phyloP scores from a whole-genome alignment of 2,888 invertebrate species.

The Drosophila setosimentum region DNA sequence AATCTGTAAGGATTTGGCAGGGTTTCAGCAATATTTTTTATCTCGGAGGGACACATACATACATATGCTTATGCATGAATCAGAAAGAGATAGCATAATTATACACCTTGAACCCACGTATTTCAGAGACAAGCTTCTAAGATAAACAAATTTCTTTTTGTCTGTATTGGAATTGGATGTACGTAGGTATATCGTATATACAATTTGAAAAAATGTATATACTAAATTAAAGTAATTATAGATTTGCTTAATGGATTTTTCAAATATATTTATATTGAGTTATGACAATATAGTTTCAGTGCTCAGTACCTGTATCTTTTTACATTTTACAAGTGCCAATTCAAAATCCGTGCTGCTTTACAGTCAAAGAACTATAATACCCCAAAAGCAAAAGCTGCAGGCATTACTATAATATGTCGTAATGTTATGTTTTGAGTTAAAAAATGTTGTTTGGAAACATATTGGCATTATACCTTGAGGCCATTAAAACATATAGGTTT shows the following conservation, averaged over 20 bases:
- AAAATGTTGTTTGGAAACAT: not conserved
- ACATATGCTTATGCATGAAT: not conserved
- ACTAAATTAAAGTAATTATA: too few relatives aligned
- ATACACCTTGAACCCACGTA: not conserved
- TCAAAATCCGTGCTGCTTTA: not conserved
- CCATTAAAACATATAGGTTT: not conserved
- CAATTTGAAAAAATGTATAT: too few relatives aligned
- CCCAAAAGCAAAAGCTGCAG: not conserved
- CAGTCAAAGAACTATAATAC: not conserved
- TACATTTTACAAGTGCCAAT: not conserved
- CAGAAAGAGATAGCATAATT: not conserved
- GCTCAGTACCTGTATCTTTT: not conserved
- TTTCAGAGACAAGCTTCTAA: not conserved
- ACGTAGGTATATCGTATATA: too few relatives aligned
- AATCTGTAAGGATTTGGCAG: not conserved
- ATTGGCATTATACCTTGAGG: not conserved
- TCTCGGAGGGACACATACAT: not conserved
- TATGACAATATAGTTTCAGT: not conserved
- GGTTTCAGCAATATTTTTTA: not conserved
- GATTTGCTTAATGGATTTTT: too few relatives aligned
- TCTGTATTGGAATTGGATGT: not conserved
- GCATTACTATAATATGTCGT: not conserved
- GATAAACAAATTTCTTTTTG: not conserved
- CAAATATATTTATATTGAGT: not conserved
- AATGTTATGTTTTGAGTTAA: not conserved